A percentile compares a stretch with the other conserved stretches of the same genome.
These are phyloP conservation scores for Camponotus vicinus DNA, from an alignment of 1,140 invertebrate genomes.

Conservation along the genomic window DNA sequence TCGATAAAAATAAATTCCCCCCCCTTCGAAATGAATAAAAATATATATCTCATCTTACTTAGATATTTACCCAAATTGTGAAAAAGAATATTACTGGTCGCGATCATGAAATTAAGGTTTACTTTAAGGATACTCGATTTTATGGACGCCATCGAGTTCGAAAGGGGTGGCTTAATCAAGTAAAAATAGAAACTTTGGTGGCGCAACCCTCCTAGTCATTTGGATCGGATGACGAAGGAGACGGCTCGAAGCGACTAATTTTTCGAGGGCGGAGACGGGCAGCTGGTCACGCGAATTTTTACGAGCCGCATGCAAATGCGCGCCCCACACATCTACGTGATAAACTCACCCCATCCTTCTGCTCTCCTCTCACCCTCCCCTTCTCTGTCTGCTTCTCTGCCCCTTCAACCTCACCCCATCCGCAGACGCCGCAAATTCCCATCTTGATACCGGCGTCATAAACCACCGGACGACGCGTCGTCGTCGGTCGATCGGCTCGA, in stretches of 20 bases:
- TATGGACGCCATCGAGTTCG: not conserved
- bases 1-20: not conserved
- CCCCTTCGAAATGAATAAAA: not conserved
- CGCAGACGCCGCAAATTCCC: conserved; percentile 33
- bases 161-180: conserved; percentile 25
- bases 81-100: not conserved
- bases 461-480: conserved; percentile 42
- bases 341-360: conserved; percentile 29
- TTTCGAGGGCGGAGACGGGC: conserved; percentile 61
- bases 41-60: not conserved
- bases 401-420: not conserved
- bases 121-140: not conserved
- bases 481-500: conserved; percentile 38
- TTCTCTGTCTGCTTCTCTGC: no score
- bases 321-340: conserved; percentile 40
- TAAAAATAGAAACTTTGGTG: conserved; percentile 58
- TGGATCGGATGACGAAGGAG: conserved; percentile 25
- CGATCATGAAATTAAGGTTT: not conserved
- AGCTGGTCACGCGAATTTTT: conserved; percentile 75
- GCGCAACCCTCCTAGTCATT: conserved; percentile 33
- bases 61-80: not conserved
- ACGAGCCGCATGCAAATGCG: conserved; percentile 71
- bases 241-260: conserved; percentile 26
- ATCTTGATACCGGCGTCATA: conserved; percentile 57
- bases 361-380: not conserved